phyloP scores from a whole-genome alignment of 2,113 vertebrate genomes.

The Emydura subglobosa region DNA sequence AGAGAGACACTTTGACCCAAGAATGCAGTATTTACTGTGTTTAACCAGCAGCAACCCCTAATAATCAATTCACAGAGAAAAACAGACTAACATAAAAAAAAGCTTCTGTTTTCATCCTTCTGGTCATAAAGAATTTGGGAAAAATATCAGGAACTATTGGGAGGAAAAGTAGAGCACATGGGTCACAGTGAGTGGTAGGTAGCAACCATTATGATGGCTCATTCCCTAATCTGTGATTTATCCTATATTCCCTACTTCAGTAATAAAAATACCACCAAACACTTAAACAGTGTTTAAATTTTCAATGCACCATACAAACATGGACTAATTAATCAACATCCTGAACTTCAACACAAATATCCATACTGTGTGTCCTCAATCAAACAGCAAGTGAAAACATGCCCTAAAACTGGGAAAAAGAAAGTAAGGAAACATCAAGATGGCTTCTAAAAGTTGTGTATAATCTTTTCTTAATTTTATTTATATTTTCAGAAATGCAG shows the following conservation, averaged over 20 bases:
- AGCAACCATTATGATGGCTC: background rate
- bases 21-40: background rate
- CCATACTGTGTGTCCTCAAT: background rate
- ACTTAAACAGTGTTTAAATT: background rate
- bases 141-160: background rate
- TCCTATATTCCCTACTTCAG: background rate
- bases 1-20: background rate
- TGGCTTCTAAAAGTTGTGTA: background rate
- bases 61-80: background rate
- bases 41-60: accelerated
- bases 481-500: background rate
- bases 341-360: background rate
- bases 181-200: background rate
- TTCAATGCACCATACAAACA: background rate
- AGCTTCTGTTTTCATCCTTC: too few species aligned
- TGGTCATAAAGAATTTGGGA: background rate
- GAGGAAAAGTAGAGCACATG: background rate
- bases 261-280: background rate
- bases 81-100: background rate
- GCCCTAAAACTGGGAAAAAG: background rate
- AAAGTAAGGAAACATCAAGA: background rate
- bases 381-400: background rate
- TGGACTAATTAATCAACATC: background rate
- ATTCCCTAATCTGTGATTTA: background rate
- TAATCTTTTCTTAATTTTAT: background rate